These are phyloP conservation scores for Tinea trinotella DNA, from an alignment of 2,888 invertebrate species.

Conservation along the genomic window DNA sequence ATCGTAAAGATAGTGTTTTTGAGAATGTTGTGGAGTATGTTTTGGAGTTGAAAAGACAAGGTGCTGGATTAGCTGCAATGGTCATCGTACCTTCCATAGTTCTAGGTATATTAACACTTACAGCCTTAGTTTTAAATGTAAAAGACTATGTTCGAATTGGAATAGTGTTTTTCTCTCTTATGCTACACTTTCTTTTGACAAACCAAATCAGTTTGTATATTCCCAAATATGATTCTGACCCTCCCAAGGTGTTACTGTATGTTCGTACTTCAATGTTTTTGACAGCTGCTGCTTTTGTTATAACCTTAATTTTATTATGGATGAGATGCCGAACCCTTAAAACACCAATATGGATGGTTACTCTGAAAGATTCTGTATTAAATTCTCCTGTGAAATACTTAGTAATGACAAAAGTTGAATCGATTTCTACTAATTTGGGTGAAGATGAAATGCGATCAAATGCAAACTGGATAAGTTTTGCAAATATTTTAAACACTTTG, in stretches of 20 bases:
- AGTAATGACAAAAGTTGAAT: background rate
- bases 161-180: background rate
- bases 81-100: background rate
- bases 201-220: background rate
- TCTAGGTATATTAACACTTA: background rate
- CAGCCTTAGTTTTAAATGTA: background rate
- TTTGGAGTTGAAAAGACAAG: background rate
- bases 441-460: background rate
- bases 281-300: background rate
- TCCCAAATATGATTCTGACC: background rate
- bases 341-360: background rate
- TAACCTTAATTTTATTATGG: background rate
- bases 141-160: background rate
- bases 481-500: slow-evolving; percentile 2
- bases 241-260: background rate
- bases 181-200: background rate
- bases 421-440: background rate
- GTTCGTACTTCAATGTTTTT: background rate
- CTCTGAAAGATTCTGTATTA: background rate
- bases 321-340: background rate
- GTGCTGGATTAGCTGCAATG: slow-evolving; percentile 7
- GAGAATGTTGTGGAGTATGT: background rate
- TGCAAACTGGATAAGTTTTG: background rate
- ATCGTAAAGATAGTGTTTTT: background rate
- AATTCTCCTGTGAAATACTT: background rate